Evolutionary conservation across 2,888 invertebrate genomes (phyloP).

Genomic region (Melanophora roralis): DNA sequence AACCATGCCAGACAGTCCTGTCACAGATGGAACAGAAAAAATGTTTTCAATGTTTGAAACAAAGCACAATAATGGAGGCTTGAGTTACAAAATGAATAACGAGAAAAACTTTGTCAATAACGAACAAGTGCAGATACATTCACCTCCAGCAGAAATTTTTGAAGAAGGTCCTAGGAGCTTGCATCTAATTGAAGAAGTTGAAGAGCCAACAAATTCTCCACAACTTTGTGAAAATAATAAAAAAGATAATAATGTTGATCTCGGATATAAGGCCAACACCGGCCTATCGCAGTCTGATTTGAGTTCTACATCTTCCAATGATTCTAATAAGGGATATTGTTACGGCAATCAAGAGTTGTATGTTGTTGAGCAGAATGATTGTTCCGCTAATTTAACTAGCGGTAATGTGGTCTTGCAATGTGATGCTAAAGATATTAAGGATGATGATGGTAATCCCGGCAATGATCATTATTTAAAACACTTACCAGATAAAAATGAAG

Average conservation of each 20-base stretch:
- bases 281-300: slow-evolving; percentile 90
- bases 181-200: slow-evolving; percentile 73
- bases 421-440: slow-evolving; percentile 63
- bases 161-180: slow-evolving; percentile 70
- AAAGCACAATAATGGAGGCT: slow-evolving; percentile 69
- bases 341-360: slow-evolving; percentile 89
- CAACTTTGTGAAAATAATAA: slow-evolving; percentile 43
- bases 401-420: slow-evolving; percentile 55
- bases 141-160: slow-evolving; percentile 70
- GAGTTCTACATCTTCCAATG: slow-evolving; percentile 83
- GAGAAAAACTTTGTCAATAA: slow-evolving; percentile 66
- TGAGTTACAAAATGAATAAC: slow-evolving; percentile 36
- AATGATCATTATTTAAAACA: slow-evolving; percentile 65
- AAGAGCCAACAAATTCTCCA: slow-evolving; percentile 64
- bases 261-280: slow-evolving; percentile 79
- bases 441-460: slow-evolving; percentile 67
- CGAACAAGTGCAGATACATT: slow-evolving; percentile 77
- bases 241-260: slow-evolving; percentile 14
- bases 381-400: slow-evolving; percentile 76
- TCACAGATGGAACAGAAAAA: slow-evolving; percentile 68
- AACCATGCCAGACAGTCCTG: slow-evolving; percentile 71
- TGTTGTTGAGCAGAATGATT: slow-evolving; percentile 85
- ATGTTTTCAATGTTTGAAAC: slow-evolving; percentile 75
- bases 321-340: slow-evolving; percentile 85
- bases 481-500: slow-evolving; percentile 56